Base-by-base conservation (phyloP, 2,113 vertebrate species). In the Centropus bengalensis region DNA sequence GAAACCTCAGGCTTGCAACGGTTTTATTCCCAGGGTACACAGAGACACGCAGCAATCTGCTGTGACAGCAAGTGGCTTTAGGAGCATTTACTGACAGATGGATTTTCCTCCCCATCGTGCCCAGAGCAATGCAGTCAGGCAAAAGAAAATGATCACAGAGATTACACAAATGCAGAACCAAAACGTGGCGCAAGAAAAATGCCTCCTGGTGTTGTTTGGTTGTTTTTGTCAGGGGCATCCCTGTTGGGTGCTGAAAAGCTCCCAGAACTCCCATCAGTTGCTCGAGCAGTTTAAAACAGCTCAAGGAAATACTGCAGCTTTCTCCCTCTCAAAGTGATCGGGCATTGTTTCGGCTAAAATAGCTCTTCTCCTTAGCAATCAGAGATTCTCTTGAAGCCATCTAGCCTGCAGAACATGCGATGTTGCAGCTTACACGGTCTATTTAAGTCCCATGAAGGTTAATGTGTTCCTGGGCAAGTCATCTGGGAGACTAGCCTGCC, bases 141-240 rank as follows among this genome's bases (percentile, higher is more conserved):
- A 91, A 91, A 96, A 90, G 76, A 86, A 90, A 96, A 56, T 4
- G 67, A 96, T 89, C 84, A 89, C 71, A 77, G 38, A 88, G 94
- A 83, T 75, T 75, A 89, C 33, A 64, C 45, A 20, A 60, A 71
- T 75, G 83, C 73, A 90, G 66, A 86, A 88, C 10, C 60, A 81
- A 89, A 91, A 84, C 52, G 75, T 33, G 45, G 13, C 82, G 83
- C 52, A 60, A 78, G 40, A 42, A 89, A 70, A 91, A 70, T 2
- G 28, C 42, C 55, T 80, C 86, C 87, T 91, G 88, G 42, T 81
- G 52, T 10, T 83, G 47, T 56, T 80, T 93, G 44, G 59, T 64
- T 45, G 23, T 3, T 77, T 73, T 56, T 23, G 49, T 10, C 16
- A 16, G 28, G 62, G 5, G 16, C 52, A 89, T 68, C 69, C 36